phyloP scores from a whole-genome alignment of 2,797 vertebrate species.

The Diglossa cyanea region DNA sequence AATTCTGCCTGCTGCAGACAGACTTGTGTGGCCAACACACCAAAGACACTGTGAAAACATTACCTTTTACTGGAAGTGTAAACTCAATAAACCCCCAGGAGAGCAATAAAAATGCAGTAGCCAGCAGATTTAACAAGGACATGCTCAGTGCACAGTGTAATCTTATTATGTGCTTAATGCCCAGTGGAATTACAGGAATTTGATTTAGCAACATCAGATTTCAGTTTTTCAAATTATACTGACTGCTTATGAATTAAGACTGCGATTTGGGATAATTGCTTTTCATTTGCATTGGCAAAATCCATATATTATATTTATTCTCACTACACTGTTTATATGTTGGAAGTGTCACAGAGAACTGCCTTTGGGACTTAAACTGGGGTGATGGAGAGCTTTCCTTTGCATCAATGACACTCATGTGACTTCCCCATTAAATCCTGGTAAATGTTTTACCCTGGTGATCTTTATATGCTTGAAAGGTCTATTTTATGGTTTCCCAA shows the following conservation, averaged over 20 bases:
- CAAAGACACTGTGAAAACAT: slow-evolving; percentile 65
- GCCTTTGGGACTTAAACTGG: background rate
- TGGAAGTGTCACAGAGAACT: slow-evolving; percentile 8
- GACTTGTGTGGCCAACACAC: slow-evolving; percentile 48
- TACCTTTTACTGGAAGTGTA: slow-evolving; percentile 69
- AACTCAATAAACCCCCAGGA: slow-evolving; percentile 72
- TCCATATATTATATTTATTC: slow-evolving; percentile 25
- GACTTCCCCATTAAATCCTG: background rate
- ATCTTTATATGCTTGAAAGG: slow-evolving; percentile 25
- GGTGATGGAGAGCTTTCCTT: slow-evolving; percentile 40
- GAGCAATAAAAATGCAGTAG: slow-evolving; percentile 73
- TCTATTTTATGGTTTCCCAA: slow-evolving; percentile 35
- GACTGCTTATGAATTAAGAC: slow-evolving; percentile 63
- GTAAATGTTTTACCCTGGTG: background rate
- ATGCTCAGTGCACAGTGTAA: slow-evolving; percentile 68
- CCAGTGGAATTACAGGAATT: slow-evolving; percentile 70
- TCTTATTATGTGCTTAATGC: slow-evolving; percentile 72
- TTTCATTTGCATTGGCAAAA: slow-evolving; percentile 70
- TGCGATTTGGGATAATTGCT: slow-evolving; percentile 64
- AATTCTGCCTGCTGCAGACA: slow-evolving; percentile 40
- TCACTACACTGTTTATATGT: slow-evolving; percentile 27
- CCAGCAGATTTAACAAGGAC: slow-evolving; percentile 74
- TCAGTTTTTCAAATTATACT: slow-evolving; percentile 70
- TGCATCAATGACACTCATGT: background rate
- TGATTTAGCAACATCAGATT: slow-evolving; percentile 74